Conservation (phyloP, 2,797 vertebrate species). For the Aphelocoma californica region DNA sequence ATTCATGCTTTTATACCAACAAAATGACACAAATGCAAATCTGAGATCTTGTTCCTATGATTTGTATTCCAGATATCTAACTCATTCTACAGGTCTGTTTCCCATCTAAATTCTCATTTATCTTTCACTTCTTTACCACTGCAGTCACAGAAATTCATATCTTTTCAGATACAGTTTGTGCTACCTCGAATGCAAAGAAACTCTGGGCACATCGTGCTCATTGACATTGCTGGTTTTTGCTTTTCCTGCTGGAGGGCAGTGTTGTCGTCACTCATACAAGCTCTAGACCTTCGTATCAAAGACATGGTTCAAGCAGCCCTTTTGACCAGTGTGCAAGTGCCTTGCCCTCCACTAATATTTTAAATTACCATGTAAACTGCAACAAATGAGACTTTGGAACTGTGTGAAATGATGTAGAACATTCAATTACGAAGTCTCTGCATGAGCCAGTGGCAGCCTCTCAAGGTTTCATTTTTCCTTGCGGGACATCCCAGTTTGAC, state of each 20-base stretch:
- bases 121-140: background rate
- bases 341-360: background rate
- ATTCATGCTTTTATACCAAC: background rate
- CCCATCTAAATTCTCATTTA: background rate
- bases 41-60: background rate
- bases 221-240: background rate
- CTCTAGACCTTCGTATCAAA: background rate
- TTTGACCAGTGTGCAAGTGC: background rate
- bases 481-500: background rate
- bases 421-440: background rate
- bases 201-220: background rate
- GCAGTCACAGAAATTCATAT: background rate
- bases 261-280: background rate
- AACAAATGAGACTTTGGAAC: background rate
- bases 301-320: background rate
- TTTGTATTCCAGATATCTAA: background rate
- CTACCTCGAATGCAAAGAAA: rapidly evolving
- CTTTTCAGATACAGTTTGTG: background rate
- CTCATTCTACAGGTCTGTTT: background rate
- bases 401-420: conserved; percentile 26
- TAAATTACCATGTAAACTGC: background rate
- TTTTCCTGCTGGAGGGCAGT: background rate
- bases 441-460: background rate
- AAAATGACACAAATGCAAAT: background rate
- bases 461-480: background rate